phyloP scores from a whole-genome alignment of 2,797 vertebrate species.

The Phylloscopus collybita region DNA sequence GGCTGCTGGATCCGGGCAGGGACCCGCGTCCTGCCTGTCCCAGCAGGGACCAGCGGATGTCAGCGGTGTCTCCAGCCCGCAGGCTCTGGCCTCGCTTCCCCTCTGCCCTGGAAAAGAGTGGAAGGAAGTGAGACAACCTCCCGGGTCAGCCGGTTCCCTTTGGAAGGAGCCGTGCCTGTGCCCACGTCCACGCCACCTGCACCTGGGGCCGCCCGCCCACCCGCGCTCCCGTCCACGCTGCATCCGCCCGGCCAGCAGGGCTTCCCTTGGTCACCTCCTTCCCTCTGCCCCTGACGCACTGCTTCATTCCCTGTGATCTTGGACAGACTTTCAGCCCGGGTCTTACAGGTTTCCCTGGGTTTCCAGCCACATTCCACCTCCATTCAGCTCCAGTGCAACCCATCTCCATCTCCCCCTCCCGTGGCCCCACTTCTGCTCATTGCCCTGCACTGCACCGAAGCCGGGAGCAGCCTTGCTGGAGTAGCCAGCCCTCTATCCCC shows the following conservation, averaged over 20 bases:
- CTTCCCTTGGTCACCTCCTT: background rate
- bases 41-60: background rate
- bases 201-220: fast-evolving
- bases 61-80: background rate
- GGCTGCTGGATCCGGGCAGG: background rate
- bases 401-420: background rate
- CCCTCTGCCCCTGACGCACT: background rate
- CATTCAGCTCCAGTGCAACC: background rate
- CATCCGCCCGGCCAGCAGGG: fast-evolving
- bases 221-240: fast-evolving
- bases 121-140: conserved; percentile 40
- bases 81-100: background rate
- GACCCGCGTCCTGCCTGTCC: background rate
- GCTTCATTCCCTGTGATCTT: fast-evolving
- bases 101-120: conserved; percentile 20
- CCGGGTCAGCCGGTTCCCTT: background rate
- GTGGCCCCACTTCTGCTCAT: no score
- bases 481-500: background rate
- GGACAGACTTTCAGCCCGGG: background rate
- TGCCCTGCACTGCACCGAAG: background rate
- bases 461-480: background rate
- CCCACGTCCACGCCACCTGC: conserved; percentile 10
- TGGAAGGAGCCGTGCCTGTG: background rate
- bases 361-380: background rate
- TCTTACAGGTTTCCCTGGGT: background rate